Evolutionary conservation across 1,140 invertebrate genomes (phyloP).

Genomic region (Cydia amplana): DNA sequence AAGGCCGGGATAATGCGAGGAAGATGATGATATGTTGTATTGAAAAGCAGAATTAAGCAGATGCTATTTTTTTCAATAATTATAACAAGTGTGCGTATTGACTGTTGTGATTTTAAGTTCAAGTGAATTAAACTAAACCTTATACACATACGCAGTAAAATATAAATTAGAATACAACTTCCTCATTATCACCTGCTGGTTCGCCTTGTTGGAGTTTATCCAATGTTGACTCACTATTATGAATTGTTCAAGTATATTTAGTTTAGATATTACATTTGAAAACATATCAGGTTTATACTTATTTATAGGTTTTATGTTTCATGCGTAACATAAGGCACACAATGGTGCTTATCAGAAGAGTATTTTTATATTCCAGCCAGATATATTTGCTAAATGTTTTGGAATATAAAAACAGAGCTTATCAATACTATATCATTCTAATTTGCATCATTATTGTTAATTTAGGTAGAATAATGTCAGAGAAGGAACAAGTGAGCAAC

Average conservation of each 20-base stretch:
- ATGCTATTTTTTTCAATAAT: not conserved
- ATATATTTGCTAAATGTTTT: too few relatives aligned
- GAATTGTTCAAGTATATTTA: not conserved
- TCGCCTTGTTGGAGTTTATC: not conserved
- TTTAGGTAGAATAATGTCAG: too few relatives aligned
- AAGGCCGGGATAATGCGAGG: too few relatives aligned
- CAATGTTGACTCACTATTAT: conserved; percentile 7
- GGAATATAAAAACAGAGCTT: too few relatives aligned
- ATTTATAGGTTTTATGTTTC: not conserved
- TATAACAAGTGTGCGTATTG: not conserved
- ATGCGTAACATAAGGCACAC: not conserved
- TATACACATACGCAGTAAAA: not conserved
- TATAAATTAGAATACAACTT: not conserved
- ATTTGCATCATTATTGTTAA: too few relatives aligned
- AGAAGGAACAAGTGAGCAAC: too few relatives aligned
- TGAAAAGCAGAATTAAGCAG: too few relatives aligned
- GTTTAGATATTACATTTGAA: conserved; percentile 7
- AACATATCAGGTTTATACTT: conserved; percentile 1
- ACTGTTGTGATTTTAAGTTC: not conserved
- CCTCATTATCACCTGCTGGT: not conserved
- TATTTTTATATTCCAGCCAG: too few relatives aligned
- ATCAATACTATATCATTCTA: too few relatives aligned
- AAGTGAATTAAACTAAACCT: not conserved
- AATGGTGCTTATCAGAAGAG: too few relatives aligned
- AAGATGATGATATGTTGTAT: too few relatives aligned